phyloP scores from a whole-genome alignment of 2,888 invertebrate species.

The Tetranychus piercei region DNA sequence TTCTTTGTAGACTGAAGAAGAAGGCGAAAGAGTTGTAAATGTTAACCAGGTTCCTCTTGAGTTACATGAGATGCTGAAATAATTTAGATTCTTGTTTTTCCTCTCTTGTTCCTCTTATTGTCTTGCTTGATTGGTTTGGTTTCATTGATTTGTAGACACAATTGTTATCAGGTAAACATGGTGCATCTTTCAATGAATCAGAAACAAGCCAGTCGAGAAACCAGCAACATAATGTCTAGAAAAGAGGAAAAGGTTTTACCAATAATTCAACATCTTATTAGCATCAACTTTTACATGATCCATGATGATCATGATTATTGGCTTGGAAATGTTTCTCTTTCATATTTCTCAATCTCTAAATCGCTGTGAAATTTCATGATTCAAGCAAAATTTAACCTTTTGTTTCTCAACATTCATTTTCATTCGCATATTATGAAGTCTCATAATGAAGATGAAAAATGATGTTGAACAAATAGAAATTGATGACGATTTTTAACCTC shows the following conservation, averaged over 20 bases:
- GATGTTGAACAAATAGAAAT: background rate
- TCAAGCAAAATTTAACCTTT: too few species aligned
- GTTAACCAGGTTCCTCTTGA: background rate
- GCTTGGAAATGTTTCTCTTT: too few species aligned
- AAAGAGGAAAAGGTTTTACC: too few species aligned
- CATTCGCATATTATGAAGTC: background rate
- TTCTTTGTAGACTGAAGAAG: background rate
- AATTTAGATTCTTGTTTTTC: background rate
- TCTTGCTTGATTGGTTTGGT: background rate
- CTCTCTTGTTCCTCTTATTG: background rate
- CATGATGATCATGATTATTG: too few species aligned
- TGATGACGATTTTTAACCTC: background rate
- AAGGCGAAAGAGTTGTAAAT: background rate
- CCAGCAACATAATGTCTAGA: too few species aligned
- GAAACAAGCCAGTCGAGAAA: too few species aligned
- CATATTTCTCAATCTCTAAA: too few species aligned
- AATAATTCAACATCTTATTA: too few species aligned
- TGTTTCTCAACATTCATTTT: too few species aligned
- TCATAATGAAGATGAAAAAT: background rate
- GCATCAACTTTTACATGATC: too few species aligned
- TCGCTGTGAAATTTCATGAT: too few species aligned
- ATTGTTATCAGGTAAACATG: background rate
- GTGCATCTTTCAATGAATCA: too few species aligned
- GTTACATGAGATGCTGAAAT: background rate
- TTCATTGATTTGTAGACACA: background rate